A percentile compares a stretch with the other conserved stretches of the same genome.
These are phyloP conservation scores for Thaumetopoea pityocampa DNA, from an alignment of 1,140 invertebrate genomes.

Conservation along the genomic window DNA sequence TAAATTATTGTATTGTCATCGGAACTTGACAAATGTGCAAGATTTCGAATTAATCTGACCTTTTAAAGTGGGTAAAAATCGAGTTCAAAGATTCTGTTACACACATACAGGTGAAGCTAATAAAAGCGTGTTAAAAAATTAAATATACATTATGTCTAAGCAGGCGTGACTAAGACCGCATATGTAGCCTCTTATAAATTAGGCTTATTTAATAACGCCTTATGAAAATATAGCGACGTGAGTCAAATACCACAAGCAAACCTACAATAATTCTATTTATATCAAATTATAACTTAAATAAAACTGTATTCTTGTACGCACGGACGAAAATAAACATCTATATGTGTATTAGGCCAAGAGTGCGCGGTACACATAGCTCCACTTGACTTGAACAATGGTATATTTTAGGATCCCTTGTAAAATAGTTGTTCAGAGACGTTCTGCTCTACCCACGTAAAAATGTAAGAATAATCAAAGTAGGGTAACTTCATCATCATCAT, in stretches of 20 bases:
- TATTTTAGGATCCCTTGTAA: neutral
- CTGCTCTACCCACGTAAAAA: too few relatives aligned
- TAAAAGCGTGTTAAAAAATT: neutral
- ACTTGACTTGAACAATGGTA: slow-evolving; percentile 1
- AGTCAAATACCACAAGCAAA: slow-evolving; percentile 48
- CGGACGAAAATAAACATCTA: slow-evolving; percentile 51
- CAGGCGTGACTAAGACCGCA: slow-evolving; percentile 9
- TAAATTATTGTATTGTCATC: too few relatives aligned
- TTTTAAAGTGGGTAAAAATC: too few relatives aligned
- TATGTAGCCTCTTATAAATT: too few relatives aligned
- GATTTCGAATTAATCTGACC: too few relatives aligned
- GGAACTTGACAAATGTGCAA: too few relatives aligned
- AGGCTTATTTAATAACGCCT: slow-evolving; percentile 4
- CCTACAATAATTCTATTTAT: slow-evolving; percentile 66
- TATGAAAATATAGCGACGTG: slow-evolving; percentile 48
- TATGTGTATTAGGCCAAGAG: slow-evolving; percentile 23
- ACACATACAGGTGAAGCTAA: too few relatives aligned
- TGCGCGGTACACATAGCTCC: slow-evolving; percentile 21
- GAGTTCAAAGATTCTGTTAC: too few relatives aligned
- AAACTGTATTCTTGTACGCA: slow-evolving; percentile 59
- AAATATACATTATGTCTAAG: neutral
- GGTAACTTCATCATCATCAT: too few relatives aligned
- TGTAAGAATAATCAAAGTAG: neutral
- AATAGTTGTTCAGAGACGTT: too few relatives aligned
- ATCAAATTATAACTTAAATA: slow-evolving; percentile 60